Evolutionary conservation across 2,888 invertebrate species (phyloP).

Genomic region (Ellobium chinense): DNA sequence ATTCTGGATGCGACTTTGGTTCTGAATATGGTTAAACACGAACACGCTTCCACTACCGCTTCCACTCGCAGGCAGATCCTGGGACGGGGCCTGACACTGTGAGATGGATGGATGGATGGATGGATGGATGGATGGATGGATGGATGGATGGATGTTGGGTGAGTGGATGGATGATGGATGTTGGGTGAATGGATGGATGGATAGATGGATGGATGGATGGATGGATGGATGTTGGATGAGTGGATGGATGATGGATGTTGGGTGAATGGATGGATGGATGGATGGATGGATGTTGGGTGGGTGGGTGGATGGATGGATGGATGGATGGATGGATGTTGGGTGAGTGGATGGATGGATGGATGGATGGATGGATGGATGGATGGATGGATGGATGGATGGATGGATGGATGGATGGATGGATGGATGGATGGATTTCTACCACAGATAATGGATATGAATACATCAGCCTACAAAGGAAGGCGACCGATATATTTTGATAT

Average conservation of each 20-base stretch:
- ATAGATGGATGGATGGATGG: background rate
- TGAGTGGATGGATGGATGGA: background rate
- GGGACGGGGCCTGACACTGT: background rate
- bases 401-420: background rate
- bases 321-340: background rate
- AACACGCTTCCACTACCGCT: conserved; percentile 33
- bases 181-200: background rate
- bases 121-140: background rate
- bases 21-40: conserved; percentile 44
- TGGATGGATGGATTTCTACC: conserved; percentile 9
- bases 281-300: background rate
- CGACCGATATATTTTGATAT: too few species aligned
- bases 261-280: background rate
- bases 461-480: too few species aligned
- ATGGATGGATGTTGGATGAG: background rate
- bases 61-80: conserved; percentile 20
- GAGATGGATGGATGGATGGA: background rate
- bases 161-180: too few species aligned
- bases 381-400: background rate
- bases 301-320: background rate
- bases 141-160: background rate
- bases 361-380: background rate
- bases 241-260: too few species aligned
- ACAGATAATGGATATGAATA: too few species aligned
- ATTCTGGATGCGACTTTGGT: conserved; percentile 57